phyloP scores from a whole-genome alignment of 2,888 invertebrate genomes.

The Noctua pronuba region DNA sequence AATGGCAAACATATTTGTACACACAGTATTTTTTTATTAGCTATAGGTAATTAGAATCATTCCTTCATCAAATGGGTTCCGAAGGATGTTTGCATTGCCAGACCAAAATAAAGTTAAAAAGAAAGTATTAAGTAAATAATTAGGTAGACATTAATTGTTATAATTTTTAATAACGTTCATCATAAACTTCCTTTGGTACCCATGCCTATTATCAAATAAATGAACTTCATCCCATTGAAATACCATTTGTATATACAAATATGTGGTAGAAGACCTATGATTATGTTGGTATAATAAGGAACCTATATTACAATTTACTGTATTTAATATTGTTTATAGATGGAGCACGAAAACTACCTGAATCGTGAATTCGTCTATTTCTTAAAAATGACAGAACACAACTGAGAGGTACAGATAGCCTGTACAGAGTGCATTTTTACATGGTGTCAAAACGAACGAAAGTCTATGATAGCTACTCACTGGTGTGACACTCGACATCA shows the following conservation, averaged over 20 bases:
- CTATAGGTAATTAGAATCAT: slow-evolving; percentile 59
- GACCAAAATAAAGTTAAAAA: slow-evolving; percentile 6
- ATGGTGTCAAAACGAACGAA: slow-evolving; percentile 77
- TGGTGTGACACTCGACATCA: slow-evolving; percentile 92
- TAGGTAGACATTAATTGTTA: background rate
- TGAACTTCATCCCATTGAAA: slow-evolving; percentile 56
- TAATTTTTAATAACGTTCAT: slow-evolving; percentile 1
- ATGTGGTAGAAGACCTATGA: slow-evolving; percentile 56
- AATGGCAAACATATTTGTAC: slow-evolving; percentile 75
- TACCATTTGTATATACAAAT: slow-evolving; percentile 74
- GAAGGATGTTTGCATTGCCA: slow-evolving; percentile 59
- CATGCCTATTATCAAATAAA: slow-evolving; percentile 54
- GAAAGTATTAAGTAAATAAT: slow-evolving; percentile 5
- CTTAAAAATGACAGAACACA: slow-evolving; percentile 41
- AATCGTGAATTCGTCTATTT: slow-evolving; percentile 47
- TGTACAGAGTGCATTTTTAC: slow-evolving; percentile 87
- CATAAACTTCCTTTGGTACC: slow-evolving; percentile 63
- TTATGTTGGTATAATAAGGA: slow-evolving; percentile 33
- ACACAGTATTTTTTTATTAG: slow-evolving; percentile 57
- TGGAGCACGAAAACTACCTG: slow-evolving; percentile 19
- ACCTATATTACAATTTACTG: slow-evolving; percentile 51
- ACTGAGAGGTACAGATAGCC: slow-evolving; percentile 51
- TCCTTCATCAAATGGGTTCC: slow-evolving; percentile 62
- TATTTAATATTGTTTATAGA: slow-evolving; percentile 26
- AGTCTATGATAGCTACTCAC: slow-evolving; percentile 80